Percentiles rank a stretch among this genome's conserved stretches.
Conservation (phyloP, 2,797 vertebrate genomes). For the Sorex maritimensis region DNA sequence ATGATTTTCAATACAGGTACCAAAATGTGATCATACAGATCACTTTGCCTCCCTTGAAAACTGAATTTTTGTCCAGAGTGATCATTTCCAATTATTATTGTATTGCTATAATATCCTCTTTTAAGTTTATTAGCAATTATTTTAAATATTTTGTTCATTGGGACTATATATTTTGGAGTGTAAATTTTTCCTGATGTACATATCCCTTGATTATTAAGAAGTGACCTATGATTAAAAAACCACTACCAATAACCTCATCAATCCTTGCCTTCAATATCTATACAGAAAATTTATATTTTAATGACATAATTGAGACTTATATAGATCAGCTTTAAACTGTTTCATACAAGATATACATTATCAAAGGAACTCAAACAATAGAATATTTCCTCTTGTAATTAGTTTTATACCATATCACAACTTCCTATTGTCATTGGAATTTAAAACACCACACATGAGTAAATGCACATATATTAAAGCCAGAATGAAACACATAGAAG, state of each 20-base stretch:
- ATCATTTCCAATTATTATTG: too few species aligned
- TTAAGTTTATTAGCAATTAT: too few species aligned
- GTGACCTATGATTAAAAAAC: too few species aligned
- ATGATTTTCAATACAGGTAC: too few species aligned
- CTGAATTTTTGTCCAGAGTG: too few species aligned
- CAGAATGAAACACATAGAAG: constrained; percentile 69
- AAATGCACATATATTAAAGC: constrained; percentile 38
- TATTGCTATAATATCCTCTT: too few species aligned
- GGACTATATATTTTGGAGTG: too few species aligned
- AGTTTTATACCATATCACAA: constrained; percentile 16
- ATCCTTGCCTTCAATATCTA: constrained; percentile 61
- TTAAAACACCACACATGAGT: constrained; percentile 56
- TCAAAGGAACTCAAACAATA: not conserved
- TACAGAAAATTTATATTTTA: constrained; percentile 36
- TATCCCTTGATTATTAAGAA: too few species aligned
- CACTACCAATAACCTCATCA: not conserved
- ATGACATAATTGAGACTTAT: not conserved
- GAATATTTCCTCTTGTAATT: not conserved
- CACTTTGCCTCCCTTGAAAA: too few species aligned
- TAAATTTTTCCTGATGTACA: too few species aligned
- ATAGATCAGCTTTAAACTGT: constrained; percentile 30
- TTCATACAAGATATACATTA: not conserved
- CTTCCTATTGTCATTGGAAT: not conserved
- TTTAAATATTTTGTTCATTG: too few species aligned
- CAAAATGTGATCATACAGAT: too few species aligned